Base-by-base conservation (phyloP, 2,113 vertebrate species). In the Rhea americana region DNA sequence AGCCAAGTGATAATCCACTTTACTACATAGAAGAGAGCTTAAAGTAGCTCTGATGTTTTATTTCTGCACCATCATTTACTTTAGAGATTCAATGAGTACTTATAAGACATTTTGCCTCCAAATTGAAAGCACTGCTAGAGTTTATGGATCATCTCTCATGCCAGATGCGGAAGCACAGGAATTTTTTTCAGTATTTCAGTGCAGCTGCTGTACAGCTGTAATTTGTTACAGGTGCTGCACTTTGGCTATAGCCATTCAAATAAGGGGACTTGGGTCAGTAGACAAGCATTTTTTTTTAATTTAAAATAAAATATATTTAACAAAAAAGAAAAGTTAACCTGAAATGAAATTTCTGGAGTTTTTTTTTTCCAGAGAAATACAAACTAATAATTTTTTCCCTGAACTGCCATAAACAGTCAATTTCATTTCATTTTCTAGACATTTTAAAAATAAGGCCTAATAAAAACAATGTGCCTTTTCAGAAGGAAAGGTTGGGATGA, bases 31-130 rank as follows among this genome's bases (percentile, higher is more conserved):
- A 72, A 68, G 84, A 76, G 74, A 80, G 78, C 22, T 39, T 67
- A 28, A 93, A 92, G 85, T 70, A 82, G 63, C 85, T 87, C 41
- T 53, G 67, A 37, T 21, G 61, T 88, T 93, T 93, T 85, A 88
- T 90, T 94, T 95, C 80, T 72, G 53, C 28, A 21, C 70, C 8
- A 5, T 78, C 71, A 18, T 94, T 91, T 94, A 85, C 90, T 95
- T 91, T 90, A 94, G 73, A 82, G 70, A 68, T 88, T 88, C 82
- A 75, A n/a, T 0, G 3, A 75, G 39, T 82, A 70, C 43, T 73
- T 84, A 70, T 90, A 86, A 93, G 95, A 86, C 35, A 72, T 91
- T 94, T 91, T 95, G 63, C 39, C 61, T 88, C 58, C 50, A 55
- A 84, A 90, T 14, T 81, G 93, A 84, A 90, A 93, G 61, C 35